Conservation (phyloP, 2,113 vertebrate genomes). For the Crotalus viridis region DNA sequence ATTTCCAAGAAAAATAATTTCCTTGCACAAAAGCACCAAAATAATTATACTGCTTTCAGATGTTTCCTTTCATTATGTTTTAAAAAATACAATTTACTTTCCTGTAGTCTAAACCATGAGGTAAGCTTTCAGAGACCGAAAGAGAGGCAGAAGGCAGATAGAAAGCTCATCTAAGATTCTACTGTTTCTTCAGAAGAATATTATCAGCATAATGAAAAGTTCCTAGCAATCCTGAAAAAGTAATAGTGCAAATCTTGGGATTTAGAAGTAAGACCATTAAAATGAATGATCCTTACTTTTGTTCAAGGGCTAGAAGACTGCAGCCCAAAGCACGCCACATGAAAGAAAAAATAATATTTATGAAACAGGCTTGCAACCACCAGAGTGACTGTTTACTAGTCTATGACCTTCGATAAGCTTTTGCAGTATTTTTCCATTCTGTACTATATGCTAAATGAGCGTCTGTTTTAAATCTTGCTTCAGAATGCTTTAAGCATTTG, state of each 20-base stretch:
- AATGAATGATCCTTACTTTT: background rate
- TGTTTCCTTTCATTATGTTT: conserved; percentile 7
- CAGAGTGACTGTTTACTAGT: background rate
- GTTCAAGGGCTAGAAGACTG: background rate
- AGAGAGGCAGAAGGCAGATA: background rate
- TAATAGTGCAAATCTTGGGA: background rate
- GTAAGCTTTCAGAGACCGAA: background rate
- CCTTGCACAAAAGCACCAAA: conserved; percentile 44
- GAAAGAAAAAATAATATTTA: background rate
- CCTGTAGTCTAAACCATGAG: background rate
- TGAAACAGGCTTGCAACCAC: background rate
- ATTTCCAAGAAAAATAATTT: conserved; percentile 27
- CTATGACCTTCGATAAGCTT: background rate
- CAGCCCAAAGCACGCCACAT: background rate
- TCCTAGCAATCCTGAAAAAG: rapidly evolving
- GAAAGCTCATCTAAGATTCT: background rate
- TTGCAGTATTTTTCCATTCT: background rate
- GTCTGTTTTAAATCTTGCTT: background rate
- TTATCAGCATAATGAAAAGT: background rate
- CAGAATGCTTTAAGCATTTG: background rate
- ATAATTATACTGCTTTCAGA: conserved; percentile 58
- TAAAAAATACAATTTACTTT: background rate
- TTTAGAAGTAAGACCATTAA: background rate
- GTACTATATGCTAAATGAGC: background rate
- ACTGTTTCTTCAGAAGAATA: background rate